Evolutionary conservation across 1,140 invertebrate species (phyloP).

Genomic region (Tetramorium alpestre): DNA sequence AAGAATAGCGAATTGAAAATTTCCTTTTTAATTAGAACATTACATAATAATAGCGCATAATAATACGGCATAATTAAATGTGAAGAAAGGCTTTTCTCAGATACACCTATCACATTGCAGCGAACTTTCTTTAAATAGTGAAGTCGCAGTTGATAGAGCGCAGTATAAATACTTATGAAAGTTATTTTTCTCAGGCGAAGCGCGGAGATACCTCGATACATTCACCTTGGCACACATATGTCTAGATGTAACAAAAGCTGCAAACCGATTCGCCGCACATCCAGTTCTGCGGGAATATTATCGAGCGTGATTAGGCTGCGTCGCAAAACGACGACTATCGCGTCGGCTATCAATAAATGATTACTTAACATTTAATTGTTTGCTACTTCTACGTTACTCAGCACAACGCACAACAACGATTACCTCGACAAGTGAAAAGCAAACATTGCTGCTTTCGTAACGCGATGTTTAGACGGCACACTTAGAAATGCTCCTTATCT

Average conservation of each 20-base stretch:
- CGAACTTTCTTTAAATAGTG: not conserved
- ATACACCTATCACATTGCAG: not conserved
- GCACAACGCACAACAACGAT: not conserved
- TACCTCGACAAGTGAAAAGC: not conserved
- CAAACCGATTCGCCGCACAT: constrained; percentile 23
- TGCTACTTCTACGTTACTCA: constrained; percentile 18
- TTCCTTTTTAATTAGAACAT: not conserved
- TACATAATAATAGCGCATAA: not conserved
- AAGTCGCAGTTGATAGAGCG: not conserved
- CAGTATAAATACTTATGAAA: constrained; percentile 39
- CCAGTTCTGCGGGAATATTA: not conserved
- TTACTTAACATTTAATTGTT: constrained; percentile 47
- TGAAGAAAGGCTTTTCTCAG: not conserved
- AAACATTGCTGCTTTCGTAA: not conserved
- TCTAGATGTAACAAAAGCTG: constrained; percentile 59
- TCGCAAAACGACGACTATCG: not conserved
- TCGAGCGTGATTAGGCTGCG: constrained; percentile 8
- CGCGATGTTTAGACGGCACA: not conserved
- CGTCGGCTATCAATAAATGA: not conserved
- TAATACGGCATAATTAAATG: not conserved
- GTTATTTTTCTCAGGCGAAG: constrained; percentile 54
- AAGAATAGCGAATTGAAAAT: not conserved
- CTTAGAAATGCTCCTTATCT: not conserved
- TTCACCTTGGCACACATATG: constrained; percentile 81
- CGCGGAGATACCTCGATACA: constrained; percentile 56